Base-by-base conservation (phyloP, 2,888 invertebrate genomes). In the Perdita meconis region DNA sequence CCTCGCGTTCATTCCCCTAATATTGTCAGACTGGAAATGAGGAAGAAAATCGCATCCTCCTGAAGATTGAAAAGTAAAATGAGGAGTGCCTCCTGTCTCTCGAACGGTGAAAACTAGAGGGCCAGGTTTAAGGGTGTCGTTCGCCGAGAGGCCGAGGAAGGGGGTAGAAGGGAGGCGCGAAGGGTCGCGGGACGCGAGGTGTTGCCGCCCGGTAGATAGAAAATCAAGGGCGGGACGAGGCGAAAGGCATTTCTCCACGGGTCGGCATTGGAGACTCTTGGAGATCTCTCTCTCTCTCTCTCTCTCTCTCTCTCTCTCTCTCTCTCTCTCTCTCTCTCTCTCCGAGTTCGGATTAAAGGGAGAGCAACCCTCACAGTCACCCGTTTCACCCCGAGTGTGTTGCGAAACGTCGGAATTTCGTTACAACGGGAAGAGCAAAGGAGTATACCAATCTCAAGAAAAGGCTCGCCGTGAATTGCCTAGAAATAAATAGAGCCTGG, bases 61-160 rank as follows among this genome's bases (percentile, higher is more conserved):
- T 63, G 71, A 84, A 89, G 87, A 91, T 91, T 89, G 89, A 88
- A 90, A 90, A 89, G 88, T 90, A 88, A 91, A 90, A 90, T 89
- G 90, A 88, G 87, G 67, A 77, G 81, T 80, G 80, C 76, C 78
- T 76, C 65, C 75, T 67, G 69, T 55, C 78, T 73, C 55, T 73
- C 47, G 61, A 61, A 50, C 51, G 73, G 73, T 57, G 78, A 84
- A 80, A 78, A 69, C 74, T 73, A 81, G 78, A 82, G 75, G 81
- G 56, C 74, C 44, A 72, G 76, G 56, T 84, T 81, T 78, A 80
- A 68, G 71, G 64, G 67, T 42, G 55, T 47, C 60, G 38, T 44
- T 30, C 40, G 34, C 13, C 10, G 24, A 4, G 1, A 13, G 19
- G 16, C 10, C 38, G 50, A 22, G 13, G n/a, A 16, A 16, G 22